Conservation (phyloP, 2,113 vertebrate genomes). For the Ceratotherium simum region DNA sequence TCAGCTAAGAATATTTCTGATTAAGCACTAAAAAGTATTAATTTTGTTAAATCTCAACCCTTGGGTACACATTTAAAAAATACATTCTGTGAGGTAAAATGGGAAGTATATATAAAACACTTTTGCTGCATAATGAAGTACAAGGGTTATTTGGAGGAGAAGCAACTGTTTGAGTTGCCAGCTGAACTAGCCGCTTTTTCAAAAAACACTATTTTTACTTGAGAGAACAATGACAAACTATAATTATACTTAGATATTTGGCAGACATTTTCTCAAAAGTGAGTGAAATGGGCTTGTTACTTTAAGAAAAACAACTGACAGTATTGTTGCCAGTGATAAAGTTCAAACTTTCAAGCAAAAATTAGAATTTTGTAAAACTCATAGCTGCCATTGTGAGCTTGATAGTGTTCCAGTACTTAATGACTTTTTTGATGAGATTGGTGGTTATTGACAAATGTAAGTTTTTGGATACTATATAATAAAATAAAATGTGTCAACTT, state of each 20-base stretch:
- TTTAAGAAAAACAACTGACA: conserved; percentile 18
- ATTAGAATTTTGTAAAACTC: conserved; percentile 47
- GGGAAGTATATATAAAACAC: not conserved
- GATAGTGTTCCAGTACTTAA: not conserved
- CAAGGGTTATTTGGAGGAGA: not conserved
- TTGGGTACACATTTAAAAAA: not conserved
- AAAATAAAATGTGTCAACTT: not conserved
- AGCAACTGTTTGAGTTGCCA: not conserved
- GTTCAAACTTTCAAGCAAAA: conserved; percentile 46
- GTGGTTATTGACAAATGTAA: not conserved
- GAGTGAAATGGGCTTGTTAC: not conserved
- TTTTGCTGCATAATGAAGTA: not conserved
- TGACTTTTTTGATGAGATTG: not conserved
- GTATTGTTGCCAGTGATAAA: not conserved
- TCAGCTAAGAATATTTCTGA: not conserved
- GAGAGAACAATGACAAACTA: not conserved
- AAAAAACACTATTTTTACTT: not conserved
- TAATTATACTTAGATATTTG: not conserved
- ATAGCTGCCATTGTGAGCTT: not conserved
- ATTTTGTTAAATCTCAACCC: not conserved
- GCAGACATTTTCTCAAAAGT: not conserved
- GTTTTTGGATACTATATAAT: not conserved
- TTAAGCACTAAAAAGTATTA: not conserved
- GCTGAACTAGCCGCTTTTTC: not conserved
- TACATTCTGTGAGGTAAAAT: not conserved